Evolutionary conservation across 92 coral and sea anemone genomes (phyloP).

Genomic region (Porites evermanni): DNA sequence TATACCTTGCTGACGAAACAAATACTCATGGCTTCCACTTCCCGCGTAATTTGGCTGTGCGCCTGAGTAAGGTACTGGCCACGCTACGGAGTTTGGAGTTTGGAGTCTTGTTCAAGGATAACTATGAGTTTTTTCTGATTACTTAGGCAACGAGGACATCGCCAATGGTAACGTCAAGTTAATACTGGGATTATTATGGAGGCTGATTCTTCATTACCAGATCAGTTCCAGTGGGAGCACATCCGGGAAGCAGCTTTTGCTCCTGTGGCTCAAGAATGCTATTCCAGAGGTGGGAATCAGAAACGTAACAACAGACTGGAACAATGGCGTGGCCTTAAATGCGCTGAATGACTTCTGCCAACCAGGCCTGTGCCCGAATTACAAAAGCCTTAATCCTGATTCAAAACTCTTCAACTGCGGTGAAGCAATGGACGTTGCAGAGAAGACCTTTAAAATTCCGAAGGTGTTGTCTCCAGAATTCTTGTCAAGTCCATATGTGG

Average conservation of each 20-base stretch:
- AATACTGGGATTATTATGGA: conserved; percentile 95
- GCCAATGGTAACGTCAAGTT: conserved; percentile 95
- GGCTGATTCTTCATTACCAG: conserved; percentile 96
- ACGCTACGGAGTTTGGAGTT: no score
- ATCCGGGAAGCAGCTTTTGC: conserved; percentile 90
- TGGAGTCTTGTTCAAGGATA: neutral
- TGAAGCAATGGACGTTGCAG: conserved; percentile 83
- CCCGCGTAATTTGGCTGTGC: no score
- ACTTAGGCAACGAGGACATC: conserved; percentile 89
- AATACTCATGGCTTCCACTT: no score
- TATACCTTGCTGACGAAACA: no score
- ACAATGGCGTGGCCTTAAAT: conserved; percentile 83
- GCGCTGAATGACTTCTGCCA: conserved; percentile 87
- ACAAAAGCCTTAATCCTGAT: conserved; percentile 82
- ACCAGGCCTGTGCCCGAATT: conserved; percentile 86
- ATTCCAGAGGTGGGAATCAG: conserved; percentile 87
- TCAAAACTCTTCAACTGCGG: conserved; percentile 69
- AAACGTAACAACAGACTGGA: conserved; percentile 97
- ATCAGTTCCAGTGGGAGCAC: conserved; percentile 97
- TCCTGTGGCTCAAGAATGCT: conserved; percentile 91
- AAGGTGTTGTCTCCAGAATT: conserved; percentile 87
- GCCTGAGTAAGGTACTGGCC: no score
- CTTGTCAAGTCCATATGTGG: conserved; percentile 90
- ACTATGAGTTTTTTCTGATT: neutral
- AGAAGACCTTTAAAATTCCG: conserved; percentile 83